A percentile compares a stretch with the other conserved stretches of the same genome.
phyloP scores from a whole-genome alignment of 2,113 vertebrate species.

The Hassar affinis region DNA sequence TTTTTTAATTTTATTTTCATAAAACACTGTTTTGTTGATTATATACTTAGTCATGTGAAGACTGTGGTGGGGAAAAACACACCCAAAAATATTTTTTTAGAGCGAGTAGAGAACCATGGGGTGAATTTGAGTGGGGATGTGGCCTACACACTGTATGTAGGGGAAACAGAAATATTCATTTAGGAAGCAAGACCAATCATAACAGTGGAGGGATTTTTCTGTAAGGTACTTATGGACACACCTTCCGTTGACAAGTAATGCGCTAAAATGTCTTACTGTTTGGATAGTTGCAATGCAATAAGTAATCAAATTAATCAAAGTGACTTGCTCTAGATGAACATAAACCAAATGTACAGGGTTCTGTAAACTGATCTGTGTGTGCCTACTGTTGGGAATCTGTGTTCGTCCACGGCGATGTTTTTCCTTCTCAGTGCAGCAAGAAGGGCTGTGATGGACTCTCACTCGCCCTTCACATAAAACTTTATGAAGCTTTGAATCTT shows the following conservation, averaged over 20 bases:
- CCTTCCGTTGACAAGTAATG: slow-evolving; percentile 70
- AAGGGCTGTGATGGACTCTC: slow-evolving; percentile 47
- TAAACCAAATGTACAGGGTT: slow-evolving; percentile 66
- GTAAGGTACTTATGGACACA: slow-evolving; percentile 49
- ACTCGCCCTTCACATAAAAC: slow-evolving; percentile 73
- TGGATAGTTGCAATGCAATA: slow-evolving; percentile 76
- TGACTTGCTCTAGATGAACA: slow-evolving; percentile 68
- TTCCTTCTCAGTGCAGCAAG: slow-evolving; percentile 45
- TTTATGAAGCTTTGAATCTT: slow-evolving; percentile 66
- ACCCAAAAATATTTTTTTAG: slow-evolving; percentile 65
- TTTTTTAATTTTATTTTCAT: slow-evolving; percentile 62
- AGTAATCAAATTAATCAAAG: slow-evolving; percentile 69
- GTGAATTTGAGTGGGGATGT: slow-evolving; percentile 30
- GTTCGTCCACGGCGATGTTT: slow-evolving; percentile 61
- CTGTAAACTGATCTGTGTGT: slow-evolving; percentile 58
- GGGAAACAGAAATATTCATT: slow-evolving; percentile 8
- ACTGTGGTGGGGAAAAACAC: slow-evolving; percentile 43
- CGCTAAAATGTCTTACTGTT: slow-evolving; percentile 75
- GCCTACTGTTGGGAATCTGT: slow-evolving; percentile 61
- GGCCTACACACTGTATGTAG: slow-evolving; percentile 17
- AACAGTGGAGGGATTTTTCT: slow-evolving; percentile 51
- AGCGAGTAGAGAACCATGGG: slow-evolving; percentile 52
- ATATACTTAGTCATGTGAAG: slow-evolving; percentile 53
- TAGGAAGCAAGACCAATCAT: slow-evolving; percentile 30
- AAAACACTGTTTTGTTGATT: slow-evolving; percentile 55